Evolutionary conservation across 2,888 invertebrate genomes (phyloP).

Genomic region (Acanthococcus lagerstroemiae): DNA sequence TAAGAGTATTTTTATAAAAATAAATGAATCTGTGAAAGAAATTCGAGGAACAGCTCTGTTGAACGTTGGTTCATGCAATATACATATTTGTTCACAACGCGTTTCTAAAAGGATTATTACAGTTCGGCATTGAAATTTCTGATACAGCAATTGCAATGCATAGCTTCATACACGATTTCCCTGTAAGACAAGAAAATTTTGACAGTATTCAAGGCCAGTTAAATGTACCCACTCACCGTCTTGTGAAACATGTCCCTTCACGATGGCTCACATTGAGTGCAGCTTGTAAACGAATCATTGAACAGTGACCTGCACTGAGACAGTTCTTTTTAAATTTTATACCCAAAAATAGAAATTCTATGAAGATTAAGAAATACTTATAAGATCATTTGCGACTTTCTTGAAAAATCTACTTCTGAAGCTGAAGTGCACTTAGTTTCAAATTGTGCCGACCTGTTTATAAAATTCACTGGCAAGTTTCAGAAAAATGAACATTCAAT

Average conservation of each 20-base stretch:
- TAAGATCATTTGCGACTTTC: not conserved
- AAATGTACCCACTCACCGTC: not conserved
- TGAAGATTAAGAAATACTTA: not conserved
- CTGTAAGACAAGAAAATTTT: not conserved
- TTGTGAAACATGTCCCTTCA: not conserved
- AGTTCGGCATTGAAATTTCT: conserved; percentile 23
- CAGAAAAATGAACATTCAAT: not conserved
- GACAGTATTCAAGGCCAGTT: not conserved
- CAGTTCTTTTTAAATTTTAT: conserved; percentile 1
- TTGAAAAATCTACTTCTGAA: not conserved
- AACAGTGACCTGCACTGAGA: conserved; percentile 1
- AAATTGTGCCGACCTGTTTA: not conserved
- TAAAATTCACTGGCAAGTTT: not conserved
- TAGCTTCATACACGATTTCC: conserved; percentile 23
- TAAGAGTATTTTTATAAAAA: not conserved
- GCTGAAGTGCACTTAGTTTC: not conserved
- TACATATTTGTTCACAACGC: conserved; percentile 30
- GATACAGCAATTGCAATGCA: conserved; percentile 21
- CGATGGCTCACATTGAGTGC: not conserved
- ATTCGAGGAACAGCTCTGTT: not conserved
- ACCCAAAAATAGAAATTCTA: conserved; percentile 3
- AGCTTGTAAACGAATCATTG: not conserved
- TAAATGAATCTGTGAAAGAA: not conserved
- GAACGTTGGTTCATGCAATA: conserved; percentile 30
- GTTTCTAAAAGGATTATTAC: conserved; percentile 21